Evolutionary conservation across 2,888 invertebrate species (phyloP).

Genomic region (Xiphydria camelus): DNA sequence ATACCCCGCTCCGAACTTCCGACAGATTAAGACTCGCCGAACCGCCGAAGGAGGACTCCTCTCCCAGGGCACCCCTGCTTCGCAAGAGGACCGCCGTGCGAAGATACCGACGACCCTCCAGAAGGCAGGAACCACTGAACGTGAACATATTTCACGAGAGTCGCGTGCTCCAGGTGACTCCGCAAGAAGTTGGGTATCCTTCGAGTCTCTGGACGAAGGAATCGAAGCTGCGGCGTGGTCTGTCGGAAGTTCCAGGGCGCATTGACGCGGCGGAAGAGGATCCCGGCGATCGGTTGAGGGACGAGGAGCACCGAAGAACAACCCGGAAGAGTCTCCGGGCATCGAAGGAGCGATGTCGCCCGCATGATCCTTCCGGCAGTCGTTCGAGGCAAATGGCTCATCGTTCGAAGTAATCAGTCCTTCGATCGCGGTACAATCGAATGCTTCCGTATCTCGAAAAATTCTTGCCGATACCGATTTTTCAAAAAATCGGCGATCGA

Average conservation of each 20-base stretch:
- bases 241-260: too few species aligned
- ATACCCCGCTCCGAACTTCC: too few species aligned
- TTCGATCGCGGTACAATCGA: too few species aligned
- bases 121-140: constrained; percentile 28
- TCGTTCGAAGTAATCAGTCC: constrained; percentile 29
- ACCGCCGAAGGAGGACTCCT: constrained; percentile 22
- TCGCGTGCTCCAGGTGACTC: constrained; percentile 6
- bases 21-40: constrained; percentile 19
- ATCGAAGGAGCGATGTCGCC: constrained; percentile 29
- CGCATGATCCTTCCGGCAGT: constrained; percentile 26
- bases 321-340: constrained; percentile 4
- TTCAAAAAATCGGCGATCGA: too few species aligned
- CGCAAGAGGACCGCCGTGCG: constrained; percentile 25
- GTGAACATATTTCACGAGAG: constrained; percentile 34
- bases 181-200: too few species aligned
- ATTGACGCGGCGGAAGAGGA: constrained; percentile 13
- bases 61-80: constrained; percentile 23
- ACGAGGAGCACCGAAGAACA: background rate
- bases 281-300: constrained; percentile 1
- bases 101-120: constrained; percentile 26
- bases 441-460: too few species aligned
- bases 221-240: too few species aligned
- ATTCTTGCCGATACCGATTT: too few species aligned
- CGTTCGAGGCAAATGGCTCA: constrained; percentile 37
- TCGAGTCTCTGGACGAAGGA: too few species aligned